Base-by-base conservation (phyloP, 2,888 invertebrate genomes). In the Schrankia costaestrigalis region DNA sequence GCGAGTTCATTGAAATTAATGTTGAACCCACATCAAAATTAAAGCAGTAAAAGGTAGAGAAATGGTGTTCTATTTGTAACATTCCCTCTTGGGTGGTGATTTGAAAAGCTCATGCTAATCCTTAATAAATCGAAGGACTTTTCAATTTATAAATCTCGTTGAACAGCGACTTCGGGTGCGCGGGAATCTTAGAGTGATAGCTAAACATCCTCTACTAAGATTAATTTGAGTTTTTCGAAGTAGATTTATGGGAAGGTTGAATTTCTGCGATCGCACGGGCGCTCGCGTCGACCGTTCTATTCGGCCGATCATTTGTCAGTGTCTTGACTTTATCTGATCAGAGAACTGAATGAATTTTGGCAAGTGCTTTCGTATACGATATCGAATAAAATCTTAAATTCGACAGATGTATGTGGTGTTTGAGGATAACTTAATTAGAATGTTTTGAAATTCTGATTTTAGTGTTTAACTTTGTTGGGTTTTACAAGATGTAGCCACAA, bases 201-300 rank as follows among this genome's bases (percentile, higher is more conserved):
- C 67, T 41, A 52, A 54, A 56, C 53, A 56, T 49, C 49, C 58
- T 47, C 50, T 56, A 58, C 62, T 51, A 73, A 79, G 78, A 79
- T 79, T 77, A 78, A 78, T 79, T 76, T 70, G 71, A 75, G 71
- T 77, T 79, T 76, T 77, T 73, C 71, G 68, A 75, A 74, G 71
- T 66, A 68, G 77, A 79, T 78, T 74, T 76, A 78, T 78, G 63
- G 62, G 56, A 58, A 67, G 66, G 70, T 62, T 70, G 61, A 57
- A 61, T 72, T 68, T 63, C n/a, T 62, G 58, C 61, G 64, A 65
- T 66, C 62, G 71, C 59, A 60, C 58, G 61, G 66, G 60, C 64
- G 63, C 65, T 50, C 62, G 56, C 52, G 55, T 53, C 63, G 60
- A 55, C 62, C 69, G 65, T 64, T 70, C 72, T 60, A 67, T 71